Base-by-base conservation (phyloP, 2,888 invertebrate genomes). In the Hypselothyrea guttata region DNA sequence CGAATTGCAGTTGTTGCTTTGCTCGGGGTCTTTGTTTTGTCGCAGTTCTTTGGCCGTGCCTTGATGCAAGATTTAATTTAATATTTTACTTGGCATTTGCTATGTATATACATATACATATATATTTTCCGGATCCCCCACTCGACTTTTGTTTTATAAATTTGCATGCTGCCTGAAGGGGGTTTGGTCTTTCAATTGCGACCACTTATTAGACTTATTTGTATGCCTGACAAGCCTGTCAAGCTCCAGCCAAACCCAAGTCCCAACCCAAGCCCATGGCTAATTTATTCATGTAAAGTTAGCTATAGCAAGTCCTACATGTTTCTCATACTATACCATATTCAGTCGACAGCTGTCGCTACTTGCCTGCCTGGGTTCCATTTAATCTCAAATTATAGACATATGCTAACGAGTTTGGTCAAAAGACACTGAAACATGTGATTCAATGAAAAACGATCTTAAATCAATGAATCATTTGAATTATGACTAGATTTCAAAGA, bases 251-350 rank as follows among this genome's bases (percentile, higher is more conserved):
- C n/a, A n/a, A 9, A 28, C 22, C 5, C 22, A 22, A 22, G 22
- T 22, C n/a, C 7, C 27, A 15, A 18, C 13, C 15, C 7, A 51
- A 52, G 41, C 57, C 75, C 45, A 49, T 58, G 53, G 55, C 56
- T 81, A 81, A 81, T 84, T 62, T 81, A 84, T 78, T 58, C 84
- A 76, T 60, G 77, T 38, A n/a, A n/a, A n/a, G n/a, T n/a, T n/a
- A n/a, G n/a, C n/a, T n/a, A n/a, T n/a, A n/a, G 28, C 45, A 53
- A 15, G 9, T 38, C 44, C 35, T 42, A 34, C 38, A 35, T 49
- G 44, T 34, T 52, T 54, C n/a, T 46, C 40, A 16, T 2, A 8
- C 18, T 11, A 12, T 22, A n/a, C 18, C 46, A 46, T 22, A 46
- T 42, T 41, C 58, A 40, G 5, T 18, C 49, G 53, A 69, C 74